These are phyloP conservation scores for Pipistrellus kuhlii DNA, from an alignment of 2,797 vertebrate genomes.

Conservation along the genomic window DNA sequence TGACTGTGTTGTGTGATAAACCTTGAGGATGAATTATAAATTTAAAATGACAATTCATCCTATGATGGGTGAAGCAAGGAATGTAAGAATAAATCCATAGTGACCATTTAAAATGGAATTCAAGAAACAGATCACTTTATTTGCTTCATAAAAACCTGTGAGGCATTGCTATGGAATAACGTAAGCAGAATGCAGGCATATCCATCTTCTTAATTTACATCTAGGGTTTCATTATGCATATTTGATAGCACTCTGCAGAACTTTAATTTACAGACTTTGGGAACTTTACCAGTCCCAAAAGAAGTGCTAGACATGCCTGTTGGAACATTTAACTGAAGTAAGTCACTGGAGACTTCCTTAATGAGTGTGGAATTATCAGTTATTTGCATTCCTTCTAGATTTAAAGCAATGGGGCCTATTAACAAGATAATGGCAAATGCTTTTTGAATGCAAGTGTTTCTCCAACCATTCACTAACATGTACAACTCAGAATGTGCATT, in stretches of 20 bases:
- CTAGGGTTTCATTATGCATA: conserved; percentile 89
- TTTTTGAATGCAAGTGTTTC: conserved; percentile 85
- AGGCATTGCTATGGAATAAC: conserved; percentile 89
- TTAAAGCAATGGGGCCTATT: conserved; percentile 88
- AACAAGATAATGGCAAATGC: conserved; percentile 88
- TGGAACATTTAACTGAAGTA: conserved; percentile 89
- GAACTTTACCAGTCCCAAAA: conserved; percentile 88
- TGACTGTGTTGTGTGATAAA: conserved; percentile 78
- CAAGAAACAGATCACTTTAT: conserved; percentile 87
- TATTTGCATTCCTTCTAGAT: conserved; percentile 90
- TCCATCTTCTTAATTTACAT: conserved; percentile 91
- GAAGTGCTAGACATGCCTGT: conserved; percentile 88
- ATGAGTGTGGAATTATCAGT: conserved; percentile 89
- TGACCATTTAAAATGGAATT: conserved; percentile 88
- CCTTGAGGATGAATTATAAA: conserved; percentile 85
- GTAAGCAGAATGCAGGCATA: conserved; percentile 87
- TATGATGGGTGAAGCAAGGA: conserved; percentile 85
- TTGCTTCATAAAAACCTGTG: conserved; percentile 90
- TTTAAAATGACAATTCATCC: conserved; percentile 85
- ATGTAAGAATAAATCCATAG: conserved; percentile 86
- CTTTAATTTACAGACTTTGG: conserved; percentile 90
- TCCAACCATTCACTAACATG: conserved; percentile 83
- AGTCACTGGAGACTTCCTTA: conserved; percentile 87
- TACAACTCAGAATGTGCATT: conserved; percentile 77
- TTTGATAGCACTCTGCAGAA: conserved; percentile 89